Base-by-base conservation (phyloP, 2,888 invertebrate species). In the Bunonema sp. region DNA sequence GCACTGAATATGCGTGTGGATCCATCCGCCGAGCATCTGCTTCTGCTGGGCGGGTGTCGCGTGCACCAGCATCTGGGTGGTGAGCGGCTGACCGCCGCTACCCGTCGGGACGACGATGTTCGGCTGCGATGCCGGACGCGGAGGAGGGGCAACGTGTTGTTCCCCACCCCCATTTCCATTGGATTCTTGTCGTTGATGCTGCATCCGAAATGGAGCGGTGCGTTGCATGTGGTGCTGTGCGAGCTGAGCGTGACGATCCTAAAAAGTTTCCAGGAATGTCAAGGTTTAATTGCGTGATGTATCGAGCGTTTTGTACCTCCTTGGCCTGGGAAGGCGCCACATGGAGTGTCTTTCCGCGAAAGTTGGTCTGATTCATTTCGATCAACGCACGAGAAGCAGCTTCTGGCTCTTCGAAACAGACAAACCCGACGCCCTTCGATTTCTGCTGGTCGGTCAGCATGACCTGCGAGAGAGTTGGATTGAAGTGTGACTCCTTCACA, bases 341-440 rank as follows among this genome's bases (percentile, higher is more conserved):
- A 72, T 97, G 99, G 49, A 99, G 74, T 2, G 97, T 97, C 73
- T 99, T 99, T 10, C 85, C 80, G 44, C 86, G 88, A 34, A 97
- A 47, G 54, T 97, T 93, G 42, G 88, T 81, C 3, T 91, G 89
- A 71, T 97, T 97, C 84, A 97, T 86, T 72, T 97, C 93, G 5
- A 91, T 93, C 1, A 99, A 91, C 36, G 93, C 97, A 71, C 89
- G 89, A 2, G 93, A 93, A 8, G 97, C 93, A 73, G 97, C 93
- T 71, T 91, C 89, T 0, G 89, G 86, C 16, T 84, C 82, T 44
- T 85, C 86, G 71, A 97, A 97, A 75, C 97, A 97, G 19, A 97
- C 93, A 72, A 97, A 97, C 28, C 97, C 97, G 72, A 99, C 97
- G 42, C 97, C 97, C 58, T 74, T 74, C 36, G 74, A 74, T 37